Base-by-base conservation (phyloP, 2,113 vertebrate species). In the Calcarius ornatus region DNA sequence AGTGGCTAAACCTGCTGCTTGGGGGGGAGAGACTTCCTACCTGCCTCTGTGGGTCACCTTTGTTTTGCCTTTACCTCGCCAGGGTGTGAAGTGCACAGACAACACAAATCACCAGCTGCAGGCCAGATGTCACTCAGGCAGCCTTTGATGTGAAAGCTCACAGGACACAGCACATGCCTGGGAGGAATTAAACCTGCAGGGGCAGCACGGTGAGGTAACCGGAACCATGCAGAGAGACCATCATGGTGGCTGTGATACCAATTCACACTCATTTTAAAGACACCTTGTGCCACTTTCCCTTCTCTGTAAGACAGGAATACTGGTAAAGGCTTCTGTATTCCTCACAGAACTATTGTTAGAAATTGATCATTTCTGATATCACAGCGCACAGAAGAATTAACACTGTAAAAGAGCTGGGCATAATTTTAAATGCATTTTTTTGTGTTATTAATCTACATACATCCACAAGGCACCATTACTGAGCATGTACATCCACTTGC, bases 91-190 rank as follows among this genome's bases (percentile, higher is more conserved):
- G 22, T 14, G 8, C n/a, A 35, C 10, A 42, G 43, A 59, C 27
- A 53, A 61, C 56, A 66, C 56, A 85, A 85, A 65, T 15, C 56
- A 56, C 30, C 48, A 75, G 33, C 61, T 64, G 35, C 11, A 4
- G 40, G 24, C 28, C 57, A 72, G 43, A 11, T 81, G 78, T 91
- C 69, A 43, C 40, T 78, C 47, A 78, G 56, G 15, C 54, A 66
- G 38, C 24, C 65, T 89, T 70, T 75, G 65, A 64, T 64, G 65
- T 19, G 65, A 56, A 81, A 75, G 18, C 42, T 73, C 72, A 60
- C 28, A 75, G 54, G 60, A 24, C 42, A 73, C 25, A 73, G 37
- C 0, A 0, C 18, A 37, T 11, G 14, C 11, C 71, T 18, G 14
- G 3, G 4, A 50, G 45, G 70, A 87, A 71, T 78, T 56, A 54